phyloP scores from a whole-genome alignment of 2,797 vertebrate species.

The Chlorospingus flavigularis region DNA sequence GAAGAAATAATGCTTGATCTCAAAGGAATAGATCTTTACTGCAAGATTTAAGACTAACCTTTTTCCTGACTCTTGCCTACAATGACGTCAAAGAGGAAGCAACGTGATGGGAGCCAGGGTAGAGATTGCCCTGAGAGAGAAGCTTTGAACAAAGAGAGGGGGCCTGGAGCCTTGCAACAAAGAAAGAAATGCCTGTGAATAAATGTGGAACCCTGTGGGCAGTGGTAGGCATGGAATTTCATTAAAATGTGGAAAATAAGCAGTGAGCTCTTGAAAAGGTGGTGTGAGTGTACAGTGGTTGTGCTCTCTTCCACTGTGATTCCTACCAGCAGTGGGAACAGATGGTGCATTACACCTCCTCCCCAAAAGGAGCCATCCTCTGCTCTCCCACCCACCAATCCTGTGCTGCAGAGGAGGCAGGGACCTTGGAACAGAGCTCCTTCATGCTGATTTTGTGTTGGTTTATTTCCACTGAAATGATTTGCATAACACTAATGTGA shows the following conservation, averaged over 20 bases:
- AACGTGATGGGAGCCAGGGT: neutral
- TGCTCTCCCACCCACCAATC: neutral
- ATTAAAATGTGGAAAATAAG: conserved; percentile 18
- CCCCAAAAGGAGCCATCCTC: neutral
- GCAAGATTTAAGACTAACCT: neutral
- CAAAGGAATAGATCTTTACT: neutral
- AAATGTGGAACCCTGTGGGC: neutral
- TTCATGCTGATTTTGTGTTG: conserved; percentile 7
- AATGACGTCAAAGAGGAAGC: neutral
- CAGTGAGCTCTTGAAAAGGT: neutral
- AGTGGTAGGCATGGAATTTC: neutral
- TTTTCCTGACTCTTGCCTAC: neutral
- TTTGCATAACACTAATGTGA: neutral
- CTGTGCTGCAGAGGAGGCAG: neutral
- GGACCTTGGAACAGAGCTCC: conserved; percentile 8
- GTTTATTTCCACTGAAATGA: conserved; percentile 35
- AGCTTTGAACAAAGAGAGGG: conserved; percentile 10
- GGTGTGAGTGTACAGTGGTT: neutral
- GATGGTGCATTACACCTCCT: conserved; percentile 20
- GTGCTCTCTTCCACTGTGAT: neutral
- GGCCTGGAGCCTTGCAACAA: neutral
- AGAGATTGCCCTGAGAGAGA: neutral
- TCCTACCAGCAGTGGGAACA: conserved; percentile 19
- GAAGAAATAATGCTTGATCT: neutral
- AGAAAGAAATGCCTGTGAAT: neutral